Evolutionary conservation across 1,140 invertebrate species (phyloP).

Genomic region (Drosophila micromelanica): DNA sequence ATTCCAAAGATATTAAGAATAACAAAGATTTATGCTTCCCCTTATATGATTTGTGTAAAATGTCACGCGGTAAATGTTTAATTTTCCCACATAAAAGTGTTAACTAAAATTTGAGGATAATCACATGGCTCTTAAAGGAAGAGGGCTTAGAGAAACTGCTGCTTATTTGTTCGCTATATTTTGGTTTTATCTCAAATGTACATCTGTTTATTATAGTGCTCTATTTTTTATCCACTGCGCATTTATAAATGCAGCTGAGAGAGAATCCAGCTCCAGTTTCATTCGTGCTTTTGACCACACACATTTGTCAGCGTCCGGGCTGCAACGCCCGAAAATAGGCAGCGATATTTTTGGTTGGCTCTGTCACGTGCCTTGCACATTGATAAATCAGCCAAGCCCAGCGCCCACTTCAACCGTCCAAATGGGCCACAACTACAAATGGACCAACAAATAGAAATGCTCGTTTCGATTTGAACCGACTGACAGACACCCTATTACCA

Average conservation of each 20-base stretch:
- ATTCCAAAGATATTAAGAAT: no score
- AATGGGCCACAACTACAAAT: constrained; percentile 37
- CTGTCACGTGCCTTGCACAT: constrained; percentile 28
- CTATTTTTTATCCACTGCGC: background rate
- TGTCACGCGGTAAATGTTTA: no score
- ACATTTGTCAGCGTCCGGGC: constrained; percentile 33
- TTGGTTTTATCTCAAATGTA: background rate
- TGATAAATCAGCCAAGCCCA: constrained; percentile 60
- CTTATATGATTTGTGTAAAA: no score
- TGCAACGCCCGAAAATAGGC: constrained; percentile 32
- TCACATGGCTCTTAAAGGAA: no score
- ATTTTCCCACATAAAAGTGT: no score
- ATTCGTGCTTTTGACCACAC: constrained; percentile 19
- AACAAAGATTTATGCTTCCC: no score
- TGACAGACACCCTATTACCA: background rate
- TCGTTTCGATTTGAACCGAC: background rate
- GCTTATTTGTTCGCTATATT: no score
- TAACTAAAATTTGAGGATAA: no score
- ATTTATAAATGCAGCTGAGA: constrained; percentile 17
- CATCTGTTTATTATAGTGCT: constrained; percentile 1
- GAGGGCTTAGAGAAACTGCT: no score
- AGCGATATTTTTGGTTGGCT: constrained; percentile 8
- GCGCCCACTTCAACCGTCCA: constrained; percentile 39
- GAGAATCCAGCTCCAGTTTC: constrained; percentile 2
- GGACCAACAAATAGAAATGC: background rate